Evolutionary conservation across 2,888 invertebrate genomes (phyloP), one percentile per base, ranked within the genome.

Genomic region (Pseudeuparius sepicola): DNA sequence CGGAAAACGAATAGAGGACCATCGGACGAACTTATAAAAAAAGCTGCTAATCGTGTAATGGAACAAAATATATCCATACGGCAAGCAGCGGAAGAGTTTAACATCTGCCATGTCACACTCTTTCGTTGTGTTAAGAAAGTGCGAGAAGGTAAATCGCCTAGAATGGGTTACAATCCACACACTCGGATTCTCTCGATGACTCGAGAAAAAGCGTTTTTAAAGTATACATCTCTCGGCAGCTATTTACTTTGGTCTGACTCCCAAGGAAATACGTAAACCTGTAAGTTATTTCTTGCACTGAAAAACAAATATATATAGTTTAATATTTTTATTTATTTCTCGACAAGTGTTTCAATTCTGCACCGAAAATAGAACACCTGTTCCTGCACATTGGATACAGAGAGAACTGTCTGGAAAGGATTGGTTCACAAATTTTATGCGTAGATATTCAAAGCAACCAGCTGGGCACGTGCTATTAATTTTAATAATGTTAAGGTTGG

Each of bases 401-500:
- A 26, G 16, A 14, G 7, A 12, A 26, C 3, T 15, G 11, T 12
- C 26, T 10, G 17, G 34, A 16, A 12, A 9, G 4, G 35, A 35
- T 14, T 30, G 25, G 35, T 23, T 32, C 2, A 36, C 36, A 4
- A 15, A 15, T 3, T 36, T 36, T 11, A 7, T 36, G n/a, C 30
- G 26, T n/a, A 12, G 20, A 17, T 13, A 32, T 16, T 14, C 12
- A 20, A 36, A 31, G 24, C 26, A 6, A 36, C 31, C 2, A 36
- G 36, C 16, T 4, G 13, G 14, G 18, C 20, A n/a, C 16, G 31
- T 7, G 26, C 36, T 9, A 25, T 32, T 5, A 16, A 10, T 9
- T 37, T 32, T n/a, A 37, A 37, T n/a, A n/a, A n/a, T n/a, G n/a
- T n/a, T n/a, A n/a, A n/a, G n/a, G n/a, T n/a, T n/a, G n/a, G n/a